phyloP scores from a whole-genome alignment of 2,888 invertebrate species.

The Alviniconcha strummeri region DNA sequence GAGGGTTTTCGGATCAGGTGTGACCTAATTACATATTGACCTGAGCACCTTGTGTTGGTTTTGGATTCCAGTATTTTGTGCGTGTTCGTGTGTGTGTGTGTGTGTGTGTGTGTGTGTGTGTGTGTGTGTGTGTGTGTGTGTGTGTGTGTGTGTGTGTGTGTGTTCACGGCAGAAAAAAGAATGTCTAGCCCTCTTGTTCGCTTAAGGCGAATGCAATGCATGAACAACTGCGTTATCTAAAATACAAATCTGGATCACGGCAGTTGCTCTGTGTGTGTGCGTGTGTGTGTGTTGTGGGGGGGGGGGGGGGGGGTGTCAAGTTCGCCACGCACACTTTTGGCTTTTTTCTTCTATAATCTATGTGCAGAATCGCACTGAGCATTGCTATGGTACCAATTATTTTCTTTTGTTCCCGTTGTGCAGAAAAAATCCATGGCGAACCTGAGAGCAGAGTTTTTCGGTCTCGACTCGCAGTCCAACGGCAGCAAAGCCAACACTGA shows the following conservation, averaged over 20 bases:
- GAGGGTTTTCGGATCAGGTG: too few species aligned
- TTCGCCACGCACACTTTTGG: too few species aligned
- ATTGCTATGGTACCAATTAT: too few species aligned
- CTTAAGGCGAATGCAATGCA: too few species aligned
- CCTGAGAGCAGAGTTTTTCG: constrained; percentile 45
- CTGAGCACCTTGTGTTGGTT: too few species aligned
- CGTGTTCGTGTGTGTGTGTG: background rate
- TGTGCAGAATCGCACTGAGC: background rate
- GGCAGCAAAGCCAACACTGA: constrained; percentile 21
- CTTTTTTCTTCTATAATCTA: background rate
- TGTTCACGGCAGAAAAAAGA: background rate
- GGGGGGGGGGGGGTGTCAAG: too few species aligned
- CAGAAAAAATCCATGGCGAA: constrained; percentile 34
- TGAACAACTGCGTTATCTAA: too few species aligned
- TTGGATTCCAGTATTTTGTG: too few species aligned
- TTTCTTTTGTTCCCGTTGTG: too few species aligned
- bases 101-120: background rate
- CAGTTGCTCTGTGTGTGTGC: background rate
- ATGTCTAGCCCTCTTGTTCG: too few species aligned
- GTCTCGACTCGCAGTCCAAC: constrained; percentile 32
- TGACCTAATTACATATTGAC: too few species aligned
- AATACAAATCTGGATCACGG: too few species aligned
- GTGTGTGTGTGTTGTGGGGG: background rate
- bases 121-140: background rate
- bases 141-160: background rate